Evolutionary conservation across 2,113 vertebrate species (phyloP), one percentile per base, ranked within the genome.

Genomic region (Epinephelus moara): DNA sequence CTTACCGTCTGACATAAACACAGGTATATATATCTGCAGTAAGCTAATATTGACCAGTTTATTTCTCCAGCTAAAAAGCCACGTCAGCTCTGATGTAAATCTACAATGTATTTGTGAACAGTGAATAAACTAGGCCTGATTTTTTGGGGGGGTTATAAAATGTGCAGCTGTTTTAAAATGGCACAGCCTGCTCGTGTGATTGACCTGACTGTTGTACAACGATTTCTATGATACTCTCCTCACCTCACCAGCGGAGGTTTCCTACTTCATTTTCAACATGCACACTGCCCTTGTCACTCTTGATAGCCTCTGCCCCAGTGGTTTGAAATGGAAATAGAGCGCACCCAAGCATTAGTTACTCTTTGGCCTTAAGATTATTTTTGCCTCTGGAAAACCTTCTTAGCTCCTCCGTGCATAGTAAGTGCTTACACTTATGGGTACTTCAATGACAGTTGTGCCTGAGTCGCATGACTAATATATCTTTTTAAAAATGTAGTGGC

Each of bases 311-410:
- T 71, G 66, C 47, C 7, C 33, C 27, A 27, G 33, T 61, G 25
- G 45, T 70, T 33, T 80, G 55, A 67, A 76, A 68, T 67, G 55
- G 71, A 83, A 87, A 79, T 71, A 21, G 52, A 75, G 52, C 3
- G 6, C 37, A 66, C 21, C 17, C 15, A 60, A 74, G 73, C 23
- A 66, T 82, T 14, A 56, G 42, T 61, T 81, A 50, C 21, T 67
- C 69, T 78, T 56, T 62, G 70, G 55, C 68, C 27, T 33, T 47
- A 49, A 71, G 68, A 33, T 64, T 56, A 40, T 74, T 60, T 57
- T 57, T 63, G 49, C 66, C n/a, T 27, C 15, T 47, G 21, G 8
- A 23, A 14, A 71, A 17, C 45, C 37, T 66, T 59, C 12, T 6
- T n/a, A 7, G 17, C n/a, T 13, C 52, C 1, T 25, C 18, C 40